Evolutionary conservation across 2,113 vertebrate genomes (phyloP), one percentile per base, ranked within the genome.

Genomic region (Dromaius novaehollandiae): DNA sequence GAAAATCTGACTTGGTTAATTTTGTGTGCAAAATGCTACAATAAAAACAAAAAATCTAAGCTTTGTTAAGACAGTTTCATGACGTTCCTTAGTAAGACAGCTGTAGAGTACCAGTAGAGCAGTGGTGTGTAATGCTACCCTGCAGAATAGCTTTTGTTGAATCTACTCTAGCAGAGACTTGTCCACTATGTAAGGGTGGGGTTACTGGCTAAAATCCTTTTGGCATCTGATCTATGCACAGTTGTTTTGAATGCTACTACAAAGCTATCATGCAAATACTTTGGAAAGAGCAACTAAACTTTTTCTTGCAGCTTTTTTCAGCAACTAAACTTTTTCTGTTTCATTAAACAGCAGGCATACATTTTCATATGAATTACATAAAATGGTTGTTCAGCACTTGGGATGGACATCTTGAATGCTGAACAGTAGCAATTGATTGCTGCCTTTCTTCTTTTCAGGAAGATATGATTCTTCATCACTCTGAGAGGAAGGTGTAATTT

Each of bases 141-240:
- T 91, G 66, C n/a, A 80, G 87, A 78, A 69, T 48, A 28, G 7
- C 28, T 90, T 81, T 93, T 82, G 86, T 58, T 69, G 88, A 82
- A 78, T 66, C 70, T 68, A 2, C 90, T 82, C 68, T 94, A 95
- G 97, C 82, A 95, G 92, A 94, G 89, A 96, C 97, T 96, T 95
- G 97, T 63, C 38, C 30, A 22, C 30, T 84, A 38, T 58, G 30
- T 93, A 53, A 38, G 96, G 95, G 96, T 86, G 89, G 71, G n/a
- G 96, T 87, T 92, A 48, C 74, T 93, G 94, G 85, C 96, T 89
- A 34, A 78, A 91, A 82, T 89, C 61, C 63, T 94, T 79, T 68
- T 94, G 83, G 77, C 69, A 93, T 92, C 63, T 80, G 55, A 63
- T 95, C 85, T 88, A 88, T 80, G 82, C 53, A 38, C 15, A 42